A percentile compares a stretch with the other conserved stretches of the same genome.
Conservation (phyloP, 2,113 vertebrate species). For the Ceyx margarethae region DNA sequence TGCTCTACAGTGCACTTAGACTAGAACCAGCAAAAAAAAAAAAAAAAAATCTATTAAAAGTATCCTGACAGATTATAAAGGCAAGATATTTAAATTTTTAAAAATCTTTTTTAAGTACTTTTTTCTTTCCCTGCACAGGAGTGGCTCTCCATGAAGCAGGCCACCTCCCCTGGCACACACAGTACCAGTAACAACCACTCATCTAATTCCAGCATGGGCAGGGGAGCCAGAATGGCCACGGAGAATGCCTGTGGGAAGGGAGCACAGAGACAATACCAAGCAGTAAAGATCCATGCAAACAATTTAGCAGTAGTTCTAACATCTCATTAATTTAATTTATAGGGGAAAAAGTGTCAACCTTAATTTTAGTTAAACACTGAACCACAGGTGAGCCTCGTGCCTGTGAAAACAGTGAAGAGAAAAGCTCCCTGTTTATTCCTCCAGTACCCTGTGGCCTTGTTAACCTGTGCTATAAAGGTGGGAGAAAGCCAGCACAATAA, state of each 20-base stretch:
- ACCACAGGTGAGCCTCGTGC: conserved; percentile 20
- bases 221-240: fast-evolving
- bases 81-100: neutral
- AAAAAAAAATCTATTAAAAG: neutral
- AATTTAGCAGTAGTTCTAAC: neutral
- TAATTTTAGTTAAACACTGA: conserved; percentile 21
- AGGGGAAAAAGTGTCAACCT: conserved; percentile 50
- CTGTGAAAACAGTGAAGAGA: neutral
- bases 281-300: neutral
- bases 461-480: neutral
- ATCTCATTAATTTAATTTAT: conserved; percentile 55
- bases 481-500: neutral
- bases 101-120: neutral
- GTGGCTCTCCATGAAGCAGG: neutral
- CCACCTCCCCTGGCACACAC: neutral
- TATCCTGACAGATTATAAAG: neutral
- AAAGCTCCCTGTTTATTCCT: fast-evolving
- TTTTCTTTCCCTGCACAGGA: neutral
- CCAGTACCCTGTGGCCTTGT: neutral
- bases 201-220: neutral
- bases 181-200: neutral
- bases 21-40: neutral
- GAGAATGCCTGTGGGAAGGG: neutral
- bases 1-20: neutral
- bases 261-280: neutral